Conservation (phyloP, 23 tunicate species). For the Halocynthia roretzi region DNA sequence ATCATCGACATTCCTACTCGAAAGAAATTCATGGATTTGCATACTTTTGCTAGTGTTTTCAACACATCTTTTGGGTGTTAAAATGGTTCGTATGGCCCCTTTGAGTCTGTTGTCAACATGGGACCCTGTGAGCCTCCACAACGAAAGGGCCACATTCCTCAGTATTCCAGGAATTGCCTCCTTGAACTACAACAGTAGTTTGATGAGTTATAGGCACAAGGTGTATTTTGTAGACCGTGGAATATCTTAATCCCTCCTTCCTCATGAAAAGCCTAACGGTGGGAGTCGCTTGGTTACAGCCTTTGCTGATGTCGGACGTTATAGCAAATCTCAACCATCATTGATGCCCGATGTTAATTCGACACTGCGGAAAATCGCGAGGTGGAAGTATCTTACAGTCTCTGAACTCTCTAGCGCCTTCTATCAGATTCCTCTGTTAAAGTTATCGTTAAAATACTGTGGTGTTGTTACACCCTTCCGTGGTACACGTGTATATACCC, state of each 20-base stretch:
- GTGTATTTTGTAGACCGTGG: background rate
- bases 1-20: too few species aligned
- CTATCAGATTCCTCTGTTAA: background rate
- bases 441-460: background rate
- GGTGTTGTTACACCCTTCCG: constrained; percentile 2
- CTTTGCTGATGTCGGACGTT: too few species aligned
- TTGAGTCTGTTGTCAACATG: background rate
- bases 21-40: too few species aligned
- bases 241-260: too few species aligned
- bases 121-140: background rate
- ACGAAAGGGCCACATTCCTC: background rate
- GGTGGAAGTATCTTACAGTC: too few species aligned
- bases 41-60: too few species aligned
- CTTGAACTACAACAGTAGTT: background rate
- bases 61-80: too few species aligned
- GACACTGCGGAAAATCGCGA: too few species aligned
- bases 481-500: background rate
- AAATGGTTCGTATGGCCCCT: background rate
- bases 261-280: background rate
- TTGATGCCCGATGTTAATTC: too few species aligned
- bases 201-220: background rate
- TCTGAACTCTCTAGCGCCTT: too few species aligned
- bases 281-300: background rate
- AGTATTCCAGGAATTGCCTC: background rate
- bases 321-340: too few species aligned